phyloP scores from a whole-genome alignment of 2,888 invertebrate species.

The Anagyrus pseudococci region DNA sequence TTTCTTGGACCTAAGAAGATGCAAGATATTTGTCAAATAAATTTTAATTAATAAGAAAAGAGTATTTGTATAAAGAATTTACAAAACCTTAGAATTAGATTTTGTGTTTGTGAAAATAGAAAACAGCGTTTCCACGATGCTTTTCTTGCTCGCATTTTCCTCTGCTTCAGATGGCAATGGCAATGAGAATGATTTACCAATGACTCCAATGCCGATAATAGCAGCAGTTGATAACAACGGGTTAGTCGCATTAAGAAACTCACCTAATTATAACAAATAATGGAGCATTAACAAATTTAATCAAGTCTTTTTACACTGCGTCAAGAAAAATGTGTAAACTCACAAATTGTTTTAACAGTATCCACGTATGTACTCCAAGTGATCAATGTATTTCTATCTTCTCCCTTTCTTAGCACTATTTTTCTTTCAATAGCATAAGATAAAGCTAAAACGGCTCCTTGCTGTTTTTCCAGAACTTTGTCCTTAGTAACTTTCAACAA shows the following conservation, averaged over 20 bases:
- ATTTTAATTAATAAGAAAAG: conserved; percentile 5
- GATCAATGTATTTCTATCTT: conserved; percentile 56
- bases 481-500: conserved; percentile 64
- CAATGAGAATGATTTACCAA: conserved; percentile 73
- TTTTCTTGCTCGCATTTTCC: conserved; percentile 67
- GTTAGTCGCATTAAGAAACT: conserved; percentile 70
- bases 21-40: conserved; percentile 12
- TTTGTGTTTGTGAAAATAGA: conserved; percentile 76
- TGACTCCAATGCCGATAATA: conserved; percentile 74
- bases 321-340: conserved; percentile 45
- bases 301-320: background rate
- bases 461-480: conserved; percentile 76
- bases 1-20: conserved; percentile 67
- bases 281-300: too few species aligned
- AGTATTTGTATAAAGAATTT: conserved; percentile 16
- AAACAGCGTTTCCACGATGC: conserved; percentile 74
- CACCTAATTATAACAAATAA: conserved; percentile 57
- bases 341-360: conserved; percentile 69
- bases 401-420: conserved; percentile 64
- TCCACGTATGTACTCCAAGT: conserved; percentile 70
- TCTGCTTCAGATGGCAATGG: conserved; percentile 64
- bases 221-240: conserved; percentile 72
- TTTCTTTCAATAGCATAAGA: conserved; percentile 76
- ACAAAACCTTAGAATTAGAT: conserved; percentile 70
- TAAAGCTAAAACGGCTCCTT: conserved; percentile 78